phyloP scores from a whole-genome alignment of 2,113 vertebrate genomes.

The Phoxinus phoxinus region DNA sequence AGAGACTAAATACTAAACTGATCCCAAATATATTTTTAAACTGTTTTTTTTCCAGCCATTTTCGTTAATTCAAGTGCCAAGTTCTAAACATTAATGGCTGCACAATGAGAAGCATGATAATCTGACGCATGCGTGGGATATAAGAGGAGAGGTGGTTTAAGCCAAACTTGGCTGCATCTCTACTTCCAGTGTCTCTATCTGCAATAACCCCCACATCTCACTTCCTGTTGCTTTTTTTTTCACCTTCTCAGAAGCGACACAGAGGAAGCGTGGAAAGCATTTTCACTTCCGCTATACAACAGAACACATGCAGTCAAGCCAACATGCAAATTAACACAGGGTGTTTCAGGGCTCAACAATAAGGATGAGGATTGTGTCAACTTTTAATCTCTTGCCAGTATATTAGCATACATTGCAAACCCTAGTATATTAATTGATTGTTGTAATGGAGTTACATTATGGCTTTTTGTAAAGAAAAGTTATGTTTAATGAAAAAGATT shows the following conservation, averaged over 20 bases:
- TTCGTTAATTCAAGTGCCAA: background rate
- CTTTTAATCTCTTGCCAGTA: background rate
- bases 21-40: background rate
- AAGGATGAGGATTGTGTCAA: background rate
- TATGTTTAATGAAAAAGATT: background rate
- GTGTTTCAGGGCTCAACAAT: background rate
- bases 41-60: background rate
- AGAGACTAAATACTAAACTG: background rate
- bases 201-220: constrained; percentile 30
- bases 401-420: background rate
- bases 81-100: background rate
- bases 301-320: background rate
- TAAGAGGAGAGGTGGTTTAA: background rate
- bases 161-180: constrained; percentile 8
- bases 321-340: constrained; percentile 22
- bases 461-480: background rate
- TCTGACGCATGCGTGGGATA: background rate
- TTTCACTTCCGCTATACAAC: constrained; percentile 62
- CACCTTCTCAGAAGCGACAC: constrained; percentile 59
- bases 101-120: background rate
- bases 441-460: background rate
- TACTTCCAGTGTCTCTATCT: constrained; percentile 50
- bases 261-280: constrained; percentile 64
- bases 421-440: background rate
- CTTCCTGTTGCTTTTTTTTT: constrained; percentile 57